Base-by-base conservation (phyloP, 92 coral and sea anemone species). In the Palythoa heliodiscus region DNA sequence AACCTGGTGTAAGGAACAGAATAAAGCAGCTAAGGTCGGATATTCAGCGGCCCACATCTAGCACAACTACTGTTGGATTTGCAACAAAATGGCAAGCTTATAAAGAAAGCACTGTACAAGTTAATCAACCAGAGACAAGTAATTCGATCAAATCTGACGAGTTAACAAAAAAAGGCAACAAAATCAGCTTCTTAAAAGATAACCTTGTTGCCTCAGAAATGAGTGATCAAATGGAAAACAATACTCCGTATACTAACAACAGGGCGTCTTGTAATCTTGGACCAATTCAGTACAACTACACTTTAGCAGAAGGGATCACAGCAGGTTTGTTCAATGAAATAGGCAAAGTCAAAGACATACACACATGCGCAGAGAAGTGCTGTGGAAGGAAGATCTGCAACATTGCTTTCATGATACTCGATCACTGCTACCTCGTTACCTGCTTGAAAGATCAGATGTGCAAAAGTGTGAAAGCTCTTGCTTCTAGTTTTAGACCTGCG, bases 251-350 rank as follows among this genome's bases (percentile, higher is more conserved):
- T 80, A 25, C 2, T 10, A 52, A 11, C 25, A 66, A 66, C 39
- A 50, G 1, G 13, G 13, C 19, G 9, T 40, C 73, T 47, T 96
- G 99, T 77, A 82, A 87, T 48, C 77, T 92, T 47, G 94, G 92
- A 15, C 84, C 70, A 10, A 91, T 92, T 12, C 73, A 92, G 66
- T 86, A 91, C 82, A 96, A 96, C 77, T 95, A 90, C 47, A 96
- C 99, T 3, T 83, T 96, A 13, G 89, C 82, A 1, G 99, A 98
- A 38, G 99, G 98, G 20, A 71, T 92, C 52, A 87, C 83, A 37
- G 92, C 99, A 1, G 99, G 99, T 14, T 81, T 95, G 71, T 96
- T 94, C 73, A 95, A 95, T 73, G 95, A 91, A 78, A 82, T 96
- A 15, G 96, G 94, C 10, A 84, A 88, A 19, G 85, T 90, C 3